Evolutionary conservation across 2,888 invertebrate genomes (phyloP), one percentile per base, ranked within the genome.

Genomic region (Alviniconcha strummeri): DNA sequence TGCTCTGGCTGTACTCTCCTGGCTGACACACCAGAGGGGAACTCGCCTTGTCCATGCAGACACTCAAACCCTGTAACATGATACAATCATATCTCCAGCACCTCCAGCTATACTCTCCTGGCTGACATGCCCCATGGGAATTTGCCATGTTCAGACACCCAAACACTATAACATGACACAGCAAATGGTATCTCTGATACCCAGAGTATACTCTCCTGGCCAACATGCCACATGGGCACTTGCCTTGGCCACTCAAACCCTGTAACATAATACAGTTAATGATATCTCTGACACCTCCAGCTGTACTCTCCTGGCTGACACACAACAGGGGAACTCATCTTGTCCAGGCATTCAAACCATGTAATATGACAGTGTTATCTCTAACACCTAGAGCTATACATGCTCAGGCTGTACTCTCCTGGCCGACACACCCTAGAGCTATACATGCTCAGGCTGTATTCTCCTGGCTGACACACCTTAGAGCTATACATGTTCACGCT

Each of bases 221-320:
- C n/a, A n/a, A n/a, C n/a, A n/a, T n/a, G n/a, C n/a, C n/a, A n/a
- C n/a, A n/a, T n/a, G n/a, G n/a, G n/a, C n/a, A n/a, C n/a, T n/a
- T n/a, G n/a, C n/a, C n/a, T n/a, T n/a, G n/a, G n/a, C n/a, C n/a
- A n/a, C n/a, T n/a, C n/a, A n/a, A n/a, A n/a, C n/a, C n/a, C n/a
- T n/a, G n/a, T n/a, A n/a, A n/a, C n/a, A 9, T n/a, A 36, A 74
- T 15, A n/a, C n/a, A n/a, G n/a, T n/a, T n/a, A n/a, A n/a, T n/a
- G 90, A 81, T 91, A 91, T 1, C 71, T 69, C 3, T 86, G 86
- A 84, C 91, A 91, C 0, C 86, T 78, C 0, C 87, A 84, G 6
- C n/a, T 91, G 86, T 90, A 91, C 54, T 87, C 85, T 4, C 90
- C 90, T 8, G 87, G 74, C 5, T 86, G 52, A 85, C 91, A 91